Percentiles rank a stretch among this genome's conserved stretches.
These are phyloP conservation scores for Chrysocyon brachyurus DNA, from an alignment of 2,797 vertebrate genomes.

Conservation along the genomic window DNA sequence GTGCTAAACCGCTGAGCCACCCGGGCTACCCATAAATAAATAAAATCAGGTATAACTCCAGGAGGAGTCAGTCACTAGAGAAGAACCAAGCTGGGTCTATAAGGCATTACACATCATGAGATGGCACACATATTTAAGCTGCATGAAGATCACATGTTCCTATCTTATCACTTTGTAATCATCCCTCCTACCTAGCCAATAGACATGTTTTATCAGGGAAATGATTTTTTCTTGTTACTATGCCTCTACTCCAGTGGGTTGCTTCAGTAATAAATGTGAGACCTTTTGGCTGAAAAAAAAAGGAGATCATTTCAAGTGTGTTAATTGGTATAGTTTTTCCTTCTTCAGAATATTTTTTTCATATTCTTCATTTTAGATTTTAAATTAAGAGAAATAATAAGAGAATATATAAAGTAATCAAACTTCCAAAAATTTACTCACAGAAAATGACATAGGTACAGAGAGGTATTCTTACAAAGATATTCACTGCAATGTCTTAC, in stretches of 20 bases:
- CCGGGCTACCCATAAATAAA: too few relatives aligned
- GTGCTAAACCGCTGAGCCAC: too few relatives aligned
- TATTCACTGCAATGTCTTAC: neutral
- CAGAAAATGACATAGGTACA: neutral
- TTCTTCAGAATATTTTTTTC: neutral
- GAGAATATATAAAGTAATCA: neutral
- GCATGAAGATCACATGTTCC: neutral
- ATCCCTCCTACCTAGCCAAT: neutral
- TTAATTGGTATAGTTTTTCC: neutral
- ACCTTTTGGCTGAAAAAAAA: neutral
- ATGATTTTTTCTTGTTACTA: neutral
- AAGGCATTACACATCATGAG: neutral
- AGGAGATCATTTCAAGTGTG: neutral
- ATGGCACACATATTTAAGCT: neutral
- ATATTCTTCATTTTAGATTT: neutral
- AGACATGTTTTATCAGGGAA: neutral
- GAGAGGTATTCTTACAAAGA: neutral
- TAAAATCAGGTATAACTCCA: constrained; percentile 78
- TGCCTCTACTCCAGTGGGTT: neutral
- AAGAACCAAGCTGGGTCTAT: constrained; percentile 81
- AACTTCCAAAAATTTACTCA: neutral
- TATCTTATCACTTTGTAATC: neutral
- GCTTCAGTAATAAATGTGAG: constrained; percentile 69
- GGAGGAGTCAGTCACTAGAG: constrained; percentile 83
- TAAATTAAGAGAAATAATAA: neutral